Evolutionary conservation across 2,113 vertebrate species (phyloP), one percentile per base, ranked within the genome.

Genomic region (Sylvia atricapilla): DNA sequence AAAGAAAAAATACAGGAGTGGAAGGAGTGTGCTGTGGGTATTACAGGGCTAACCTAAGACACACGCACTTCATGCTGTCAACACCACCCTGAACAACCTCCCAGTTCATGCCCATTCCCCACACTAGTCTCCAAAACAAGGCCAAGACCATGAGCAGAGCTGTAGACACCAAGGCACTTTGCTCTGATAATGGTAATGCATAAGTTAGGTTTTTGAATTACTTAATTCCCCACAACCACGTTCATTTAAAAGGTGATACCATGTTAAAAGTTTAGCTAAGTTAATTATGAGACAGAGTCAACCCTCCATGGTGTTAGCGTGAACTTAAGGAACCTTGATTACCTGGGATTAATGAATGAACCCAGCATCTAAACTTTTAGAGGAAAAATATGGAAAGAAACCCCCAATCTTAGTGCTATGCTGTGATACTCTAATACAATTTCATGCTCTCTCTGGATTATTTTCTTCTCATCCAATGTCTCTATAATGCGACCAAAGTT

Each of bases 111-210:
- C 8, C 25, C 31, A 27, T 25, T 74, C 47, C 44, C 21, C 30
- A 28, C 0, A 0, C 30, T 24, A 35, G 43, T 19, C 56, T 50
- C 39, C 28, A 67, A 69, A 89, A 63, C 0, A 1, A 73, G 30
- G 70, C 37, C 56, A 77, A 60, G 76, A 37, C 22, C 39, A 56
- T 31, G 14, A 81, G 55, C 13, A 58, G 75, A 83, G n/a, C 31
- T 80, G 59, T 27, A 44, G 25, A 72, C 28, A n/a, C 10, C 9
- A 35, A 30, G 25, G 31, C 64, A 85, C 37, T 77, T 50, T 44
- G 39, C 27, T 70, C 39, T 43, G n/a, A 17, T 55, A 87, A 73
- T 16, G 25, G 31, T 16, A 78, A 78, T 9, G 24, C 9, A 12
- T 17, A 67, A 56, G 14, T 11, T 15, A 64, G 11, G 16, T 37